Base-by-base conservation (phyloP, 2,797 vertebrate species). In the Chelidonichthys spinosus region DNA sequence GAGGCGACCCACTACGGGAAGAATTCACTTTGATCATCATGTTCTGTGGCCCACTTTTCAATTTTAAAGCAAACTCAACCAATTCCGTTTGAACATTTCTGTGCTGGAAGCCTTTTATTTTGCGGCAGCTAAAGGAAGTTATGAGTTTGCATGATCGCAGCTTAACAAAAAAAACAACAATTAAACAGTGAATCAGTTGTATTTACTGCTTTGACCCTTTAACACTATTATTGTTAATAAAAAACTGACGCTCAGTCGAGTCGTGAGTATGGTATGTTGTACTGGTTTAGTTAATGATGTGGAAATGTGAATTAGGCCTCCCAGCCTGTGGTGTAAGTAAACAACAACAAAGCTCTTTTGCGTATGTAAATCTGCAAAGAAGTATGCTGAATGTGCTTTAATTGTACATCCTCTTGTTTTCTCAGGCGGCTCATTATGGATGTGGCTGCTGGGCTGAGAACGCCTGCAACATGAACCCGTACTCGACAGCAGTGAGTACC, bases 401-500 rank as follows among this genome's bases (percentile, higher is more conserved):
- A 25, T 25, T 25, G 25, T 1, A 25, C 25, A 4, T 68, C 37
- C 55, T 54, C 9, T 7, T 72, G 56, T 88, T 77, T 88, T 75
- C 79, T 54, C 82, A 99, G 98, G 98, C 98, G 90, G 97, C 98
- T 95, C 97, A 98, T 92, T 99, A 98, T 87, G 98, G 97, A 90
- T 99, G 98, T 94, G 98, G 98, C 88, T 99, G 98, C 95, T 99
- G 98, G 98, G 98, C 98, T 93, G 97, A 99, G 93, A 99, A 99
- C 76, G 95, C 95, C 83, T 95, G 95, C 93, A 95, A 96, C 84
- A 94, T 95, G 90, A 97, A 96, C 78, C 93, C 97, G 90, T 99
- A 98, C 89, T 97, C 97, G 83, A 98, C 98, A 95, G 98, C 98
- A 96, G 97, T 99, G 96, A 99, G 98, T 96, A 99, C 98, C 94